Conservation (phyloP, 2,113 vertebrate genomes). For the Cololabis saira region DNA sequence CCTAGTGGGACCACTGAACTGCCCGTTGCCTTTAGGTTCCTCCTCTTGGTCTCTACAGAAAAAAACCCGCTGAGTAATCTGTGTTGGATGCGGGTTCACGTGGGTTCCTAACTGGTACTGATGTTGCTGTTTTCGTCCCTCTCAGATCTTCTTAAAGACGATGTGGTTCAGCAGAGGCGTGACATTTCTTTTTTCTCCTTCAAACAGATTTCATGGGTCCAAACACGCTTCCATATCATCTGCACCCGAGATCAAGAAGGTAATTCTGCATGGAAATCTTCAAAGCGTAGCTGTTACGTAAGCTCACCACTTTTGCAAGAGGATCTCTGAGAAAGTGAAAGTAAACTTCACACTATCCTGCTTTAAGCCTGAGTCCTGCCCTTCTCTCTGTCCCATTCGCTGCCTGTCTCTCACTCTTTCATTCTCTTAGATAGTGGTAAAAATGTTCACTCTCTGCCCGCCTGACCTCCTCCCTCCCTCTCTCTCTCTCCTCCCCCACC, state of each 20-base stretch:
- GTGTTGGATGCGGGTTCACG: constrained; percentile 1
- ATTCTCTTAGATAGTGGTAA: constrained; percentile 47
- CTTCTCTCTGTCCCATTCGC: not conserved
- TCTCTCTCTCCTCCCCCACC: constrained; percentile 61
- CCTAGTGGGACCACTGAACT: constrained; percentile 1
- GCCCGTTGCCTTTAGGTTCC: not conserved
- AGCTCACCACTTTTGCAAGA: not conserved
- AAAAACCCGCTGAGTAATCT: constrained; percentile 10
- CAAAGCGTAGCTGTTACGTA: not conserved
- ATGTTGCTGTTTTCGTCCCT: constrained; percentile 3
- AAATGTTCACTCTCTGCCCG: constrained; percentile 59
- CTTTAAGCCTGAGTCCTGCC: constrained; percentile 11
- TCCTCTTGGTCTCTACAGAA: constrained; percentile 1
- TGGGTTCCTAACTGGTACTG: constrained; percentile 16
- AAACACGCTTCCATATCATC: constrained; percentile 6
- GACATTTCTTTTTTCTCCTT: constrained; percentile 2
- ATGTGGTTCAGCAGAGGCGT: constrained; percentile 1
- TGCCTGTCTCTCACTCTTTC: constrained; percentile 29
- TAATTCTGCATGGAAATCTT: not conserved
- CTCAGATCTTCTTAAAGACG: not conserved
- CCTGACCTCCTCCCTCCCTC: constrained; percentile 37
- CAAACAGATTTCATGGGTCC: constrained; percentile 16
- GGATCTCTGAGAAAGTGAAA: constrained; percentile 5
- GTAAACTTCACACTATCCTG: constrained; percentile 16
- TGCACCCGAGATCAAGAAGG: not conserved